Conservation (phyloP, 1,140 invertebrate genomes). For the Thaumatotibia leucotreta region DNA sequence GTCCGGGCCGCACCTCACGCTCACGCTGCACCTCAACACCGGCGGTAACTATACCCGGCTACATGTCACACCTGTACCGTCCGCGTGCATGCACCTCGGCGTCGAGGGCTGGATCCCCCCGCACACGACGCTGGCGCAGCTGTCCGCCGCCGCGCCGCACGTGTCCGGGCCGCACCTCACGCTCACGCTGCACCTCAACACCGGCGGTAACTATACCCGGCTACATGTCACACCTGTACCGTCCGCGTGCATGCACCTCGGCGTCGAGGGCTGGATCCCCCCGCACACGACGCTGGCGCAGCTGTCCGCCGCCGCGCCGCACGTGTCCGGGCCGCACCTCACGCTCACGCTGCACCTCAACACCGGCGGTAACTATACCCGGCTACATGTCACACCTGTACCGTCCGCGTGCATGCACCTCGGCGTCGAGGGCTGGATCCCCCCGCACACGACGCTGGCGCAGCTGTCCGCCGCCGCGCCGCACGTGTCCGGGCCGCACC, state of each 20-base stretch:
- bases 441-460: slow-evolving; percentile 50
- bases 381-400: too few relatives aligned
- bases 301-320: slow-evolving; percentile 55
- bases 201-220: too few relatives aligned
- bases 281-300: slow-evolving; percentile 53
- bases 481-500: slow-evolving; percentile 60
- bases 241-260: slow-evolving; percentile 61
- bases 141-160: slow-evolving; percentile 57
- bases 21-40: slow-evolving; percentile 56
- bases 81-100: slow-evolving; percentile 59
- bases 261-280: slow-evolving; percentile 63
- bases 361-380: slow-evolving; percentile 43
- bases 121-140: slow-evolving; percentile 53
- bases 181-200: slow-evolving; percentile 56
- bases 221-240: too few relatives aligned
- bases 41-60: too few relatives aligned
- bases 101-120: slow-evolving; percentile 62
- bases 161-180: slow-evolving; percentile 62
- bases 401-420: slow-evolving; percentile 58
- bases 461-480: slow-evolving; percentile 58
- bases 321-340: slow-evolving; percentile 61
- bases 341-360: slow-evolving; percentile 59
- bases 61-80: too few relatives aligned
- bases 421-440: slow-evolving; percentile 63
- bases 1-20: slow-evolving; percentile 61